Evolutionary conservation across 2,113 vertebrate genomes (phyloP).

Genomic region (Tragelaphus scriptus): DNA sequence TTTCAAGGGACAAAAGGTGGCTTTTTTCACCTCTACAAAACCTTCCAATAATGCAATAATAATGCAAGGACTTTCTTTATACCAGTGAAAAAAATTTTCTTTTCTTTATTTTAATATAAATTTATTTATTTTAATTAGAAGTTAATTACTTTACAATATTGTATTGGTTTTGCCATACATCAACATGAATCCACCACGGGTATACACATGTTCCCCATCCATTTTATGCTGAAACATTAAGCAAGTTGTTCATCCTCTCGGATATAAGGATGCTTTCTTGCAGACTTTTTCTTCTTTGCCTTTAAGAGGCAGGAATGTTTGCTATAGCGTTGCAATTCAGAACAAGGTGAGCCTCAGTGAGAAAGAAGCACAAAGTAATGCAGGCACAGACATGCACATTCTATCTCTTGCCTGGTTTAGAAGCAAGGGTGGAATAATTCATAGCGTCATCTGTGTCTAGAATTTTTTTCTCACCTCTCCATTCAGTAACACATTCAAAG

Average conservation of each 20-base stretch:
- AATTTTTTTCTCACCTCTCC: not conserved
- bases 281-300: not conserved
- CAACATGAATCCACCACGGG: no score
- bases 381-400: not conserved
- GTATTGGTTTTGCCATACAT: no score
- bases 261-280: not conserved
- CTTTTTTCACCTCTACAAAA: not conserved
- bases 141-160: no score
- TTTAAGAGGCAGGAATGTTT: not conserved
- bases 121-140: no score
- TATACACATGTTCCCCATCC: no score
- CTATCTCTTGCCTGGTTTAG: not conserved
- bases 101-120: not conserved
- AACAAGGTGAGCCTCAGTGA: no score
- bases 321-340: not conserved
- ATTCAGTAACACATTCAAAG: not conserved
- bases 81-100: rapidly evolving
- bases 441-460: not conserved
- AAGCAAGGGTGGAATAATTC: not conserved
- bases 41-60: not conserved
- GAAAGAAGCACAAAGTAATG: not conserved
- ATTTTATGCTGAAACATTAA: not conserved
- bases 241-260: not conserved
- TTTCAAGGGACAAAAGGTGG: not conserved
- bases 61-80: not conserved